Percentiles rank a stretch among this genome's conserved stretches.
Evolutionary conservation across 2,797 vertebrate species (phyloP).

Genomic region (Sciurus carolinensis): DNA sequence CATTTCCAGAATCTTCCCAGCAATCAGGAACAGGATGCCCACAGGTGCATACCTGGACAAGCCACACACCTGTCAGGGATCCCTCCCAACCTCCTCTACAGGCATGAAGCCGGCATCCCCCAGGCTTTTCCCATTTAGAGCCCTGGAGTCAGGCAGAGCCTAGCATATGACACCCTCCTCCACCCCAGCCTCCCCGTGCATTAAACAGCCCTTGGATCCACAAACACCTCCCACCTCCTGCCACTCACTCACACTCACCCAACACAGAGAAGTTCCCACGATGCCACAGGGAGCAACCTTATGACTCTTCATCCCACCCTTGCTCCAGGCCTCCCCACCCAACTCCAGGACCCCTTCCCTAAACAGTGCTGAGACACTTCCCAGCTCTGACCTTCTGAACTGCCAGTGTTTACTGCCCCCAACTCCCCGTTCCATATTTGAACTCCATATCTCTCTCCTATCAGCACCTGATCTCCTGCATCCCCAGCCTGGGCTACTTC

Average conservation of each 20-base stretch:
- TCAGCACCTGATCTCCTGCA: background rate
- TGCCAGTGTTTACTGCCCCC: background rate
- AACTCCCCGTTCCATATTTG: background rate
- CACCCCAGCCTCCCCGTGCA: background rate
- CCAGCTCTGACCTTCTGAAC: background rate
- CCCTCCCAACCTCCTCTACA: background rate
- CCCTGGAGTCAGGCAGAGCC: background rate
- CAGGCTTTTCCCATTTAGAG: background rate
- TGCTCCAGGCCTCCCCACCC: background rate
- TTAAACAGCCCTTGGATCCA: background rate
- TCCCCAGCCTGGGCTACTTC: background rate
- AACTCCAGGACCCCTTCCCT: background rate
- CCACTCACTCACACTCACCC: background rate
- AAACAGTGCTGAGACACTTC: background rate
- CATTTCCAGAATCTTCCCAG: slow-evolving; percentile 98
- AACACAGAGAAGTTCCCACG: background rate
- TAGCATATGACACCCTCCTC: background rate
- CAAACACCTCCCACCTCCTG: background rate
- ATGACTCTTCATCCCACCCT: background rate
- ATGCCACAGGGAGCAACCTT: background rate
- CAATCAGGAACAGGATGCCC: slow-evolving; percentile 97
- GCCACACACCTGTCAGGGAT: slow-evolving; percentile 57
- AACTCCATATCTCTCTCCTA: background rate
- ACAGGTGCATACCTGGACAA: slow-evolving; percentile 95
- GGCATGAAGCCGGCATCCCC: background rate